phyloP scores from a whole-genome alignment of 2,113 vertebrate genomes.

The Saiga tatarica region DNA sequence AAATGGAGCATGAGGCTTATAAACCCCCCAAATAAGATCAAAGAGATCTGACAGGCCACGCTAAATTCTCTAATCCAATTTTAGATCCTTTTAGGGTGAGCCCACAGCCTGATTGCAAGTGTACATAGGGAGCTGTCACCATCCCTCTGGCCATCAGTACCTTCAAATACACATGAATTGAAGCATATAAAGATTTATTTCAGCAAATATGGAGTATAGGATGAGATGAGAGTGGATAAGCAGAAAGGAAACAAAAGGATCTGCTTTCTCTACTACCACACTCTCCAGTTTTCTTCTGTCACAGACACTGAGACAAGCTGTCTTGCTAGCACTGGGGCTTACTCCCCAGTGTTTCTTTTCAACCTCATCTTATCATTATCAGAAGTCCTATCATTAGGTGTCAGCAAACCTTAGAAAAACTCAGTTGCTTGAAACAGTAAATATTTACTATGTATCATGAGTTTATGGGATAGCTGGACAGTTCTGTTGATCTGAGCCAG shows the following conservation, averaged over 20 bases:
- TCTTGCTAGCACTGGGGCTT: background rate
- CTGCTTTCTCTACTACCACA: background rate
- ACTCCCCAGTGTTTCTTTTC: background rate
- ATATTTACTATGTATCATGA: background rate
- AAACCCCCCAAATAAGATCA: slow-evolving; percentile 25
- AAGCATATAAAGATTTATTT: background rate
- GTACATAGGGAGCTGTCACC: background rate
- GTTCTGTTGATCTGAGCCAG: background rate
- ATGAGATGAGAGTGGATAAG: background rate
- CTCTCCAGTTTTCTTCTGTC: background rate
- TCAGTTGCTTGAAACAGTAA: background rate
- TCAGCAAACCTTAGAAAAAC: background rate
- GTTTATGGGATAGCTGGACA: background rate
- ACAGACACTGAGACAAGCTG: background rate
- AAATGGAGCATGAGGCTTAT: background rate
- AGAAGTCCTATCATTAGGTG: background rate
- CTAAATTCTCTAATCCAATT: slow-evolving; percentile 27
- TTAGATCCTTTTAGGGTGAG: background rate
- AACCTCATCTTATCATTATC: background rate
- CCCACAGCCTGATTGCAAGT: background rate
- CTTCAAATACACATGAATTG: background rate
- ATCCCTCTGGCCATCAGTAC: background rate
- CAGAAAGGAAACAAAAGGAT: background rate
- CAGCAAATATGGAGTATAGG: background rate
- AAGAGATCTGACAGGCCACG: background rate